These are phyloP conservation scores for Menidia beryllina DNA, from an alignment of 2,113 vertebrate species.

Conservation along the genomic window DNA sequence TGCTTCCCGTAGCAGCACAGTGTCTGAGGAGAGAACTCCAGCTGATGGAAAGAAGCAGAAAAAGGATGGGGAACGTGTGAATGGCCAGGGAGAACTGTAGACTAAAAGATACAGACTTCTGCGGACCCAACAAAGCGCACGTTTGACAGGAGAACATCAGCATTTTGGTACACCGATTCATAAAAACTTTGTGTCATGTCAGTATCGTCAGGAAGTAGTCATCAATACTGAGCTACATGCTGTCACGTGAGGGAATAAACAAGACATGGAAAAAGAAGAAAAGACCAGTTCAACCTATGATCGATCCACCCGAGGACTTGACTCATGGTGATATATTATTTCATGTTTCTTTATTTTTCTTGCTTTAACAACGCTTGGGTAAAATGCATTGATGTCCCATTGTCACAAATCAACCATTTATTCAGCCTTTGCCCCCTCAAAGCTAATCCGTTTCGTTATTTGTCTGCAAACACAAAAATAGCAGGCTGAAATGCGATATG, in stretches of 20 bases:
- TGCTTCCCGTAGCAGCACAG: constrained; percentile 99
- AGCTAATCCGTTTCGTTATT: constrained; percentile 48
- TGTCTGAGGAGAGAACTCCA: constrained; percentile 99
- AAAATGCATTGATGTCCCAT: background rate
- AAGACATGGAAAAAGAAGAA: background rate
- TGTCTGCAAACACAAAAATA: constrained; percentile 69
- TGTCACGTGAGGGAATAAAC: no score
- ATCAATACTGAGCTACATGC: no score
- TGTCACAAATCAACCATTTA: constrained; percentile 10
- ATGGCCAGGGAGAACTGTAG: background rate
- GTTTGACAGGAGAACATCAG: background rate
- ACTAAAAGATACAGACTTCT: background rate
- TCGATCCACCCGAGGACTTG: background rate
- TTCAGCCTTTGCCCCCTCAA: constrained; percentile 25
- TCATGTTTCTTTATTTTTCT: background rate
- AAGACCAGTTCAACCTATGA: no score
- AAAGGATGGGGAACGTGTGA: background rate
- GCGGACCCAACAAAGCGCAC: background rate
- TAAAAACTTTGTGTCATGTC: no score
- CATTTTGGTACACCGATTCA: no score
- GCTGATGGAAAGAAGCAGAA: constrained; percentile 75
- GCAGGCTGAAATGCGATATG: constrained; percentile 59
- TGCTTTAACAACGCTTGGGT: background rate
- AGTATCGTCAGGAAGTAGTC: no score
- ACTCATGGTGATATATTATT: background rate